Conservation (phyloP, 2,888 invertebrate genomes). For the Apotomis betuletana region DNA sequence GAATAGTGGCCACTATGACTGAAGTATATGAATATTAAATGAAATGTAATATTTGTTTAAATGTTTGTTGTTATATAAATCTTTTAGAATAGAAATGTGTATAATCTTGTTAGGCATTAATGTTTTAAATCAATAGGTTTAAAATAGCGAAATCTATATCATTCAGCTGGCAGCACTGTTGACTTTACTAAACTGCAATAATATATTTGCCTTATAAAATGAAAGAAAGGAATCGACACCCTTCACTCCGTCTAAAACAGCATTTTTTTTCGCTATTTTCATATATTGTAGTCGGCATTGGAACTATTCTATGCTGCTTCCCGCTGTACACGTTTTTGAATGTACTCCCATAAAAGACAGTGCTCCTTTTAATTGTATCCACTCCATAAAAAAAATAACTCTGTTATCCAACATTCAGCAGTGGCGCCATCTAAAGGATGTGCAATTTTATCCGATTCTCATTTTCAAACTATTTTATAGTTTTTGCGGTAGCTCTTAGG, state of each 20-base stretch:
- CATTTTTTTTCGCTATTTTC: too few relatives aligned
- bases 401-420: neutral
- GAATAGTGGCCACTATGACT: slow-evolving; percentile 39
- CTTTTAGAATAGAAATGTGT: slow-evolving; percentile 30
- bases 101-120: slow-evolving; percentile 29
- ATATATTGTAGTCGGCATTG: too few relatives aligned
- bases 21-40: slow-evolving; percentile 27
- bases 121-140: slow-evolving; percentile 13
- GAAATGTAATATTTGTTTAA: slow-evolving; percentile 34
- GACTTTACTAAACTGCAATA: neutral
- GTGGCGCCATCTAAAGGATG: neutral
- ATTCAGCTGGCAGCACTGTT: neutral
- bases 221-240: too few relatives aligned
- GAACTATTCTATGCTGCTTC: too few relatives aligned
- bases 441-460: neutral
- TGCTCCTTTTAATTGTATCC: too few relatives aligned
- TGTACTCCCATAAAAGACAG: too few relatives aligned
- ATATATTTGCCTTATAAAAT: neutral
- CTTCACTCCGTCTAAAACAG: too few relatives aligned
- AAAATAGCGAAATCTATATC: neutral
- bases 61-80: slow-evolving; percentile 37
- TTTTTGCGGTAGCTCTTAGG: slow-evolving; percentile 27
- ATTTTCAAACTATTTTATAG: slow-evolving; percentile 32
- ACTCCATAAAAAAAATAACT: too few relatives aligned
- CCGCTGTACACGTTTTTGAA: too few relatives aligned